A percentile compares a stretch with the other conserved stretches of the same genome.
phyloP scores from a whole-genome alignment of 23 tunicate species.

The Diplosoma virens region DNA sequence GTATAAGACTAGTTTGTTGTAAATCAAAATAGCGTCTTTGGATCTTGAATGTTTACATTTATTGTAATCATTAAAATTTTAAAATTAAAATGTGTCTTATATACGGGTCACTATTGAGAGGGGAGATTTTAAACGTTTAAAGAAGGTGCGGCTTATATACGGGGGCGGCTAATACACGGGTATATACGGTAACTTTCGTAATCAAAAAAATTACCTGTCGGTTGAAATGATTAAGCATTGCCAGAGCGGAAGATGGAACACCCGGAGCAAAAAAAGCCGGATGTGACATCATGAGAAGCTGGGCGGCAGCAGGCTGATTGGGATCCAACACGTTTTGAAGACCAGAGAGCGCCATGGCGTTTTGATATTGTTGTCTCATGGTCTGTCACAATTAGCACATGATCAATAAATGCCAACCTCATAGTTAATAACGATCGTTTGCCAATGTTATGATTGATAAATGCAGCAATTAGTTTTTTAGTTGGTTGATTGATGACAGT shows the following conservation, averaged over 20 bases:
- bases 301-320: conserved; percentile 70
- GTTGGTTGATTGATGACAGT: no score
- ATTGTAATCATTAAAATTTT: no score
- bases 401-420: not conserved
- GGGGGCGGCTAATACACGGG: not conserved
- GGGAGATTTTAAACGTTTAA: no score
- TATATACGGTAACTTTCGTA: not conserved
- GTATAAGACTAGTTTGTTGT: no score
- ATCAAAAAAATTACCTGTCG: conserved; percentile 6
- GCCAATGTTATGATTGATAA: no score
- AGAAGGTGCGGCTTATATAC: no score
- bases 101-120: no score
- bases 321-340: conserved; percentile 65
- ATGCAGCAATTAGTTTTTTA: no score
- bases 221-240: conserved; percentile 68
- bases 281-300: conserved; percentile 76
- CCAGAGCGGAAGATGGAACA: conserved; percentile 30
- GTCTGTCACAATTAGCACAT: conserved; percentile 24
- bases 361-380: conserved; percentile 72
- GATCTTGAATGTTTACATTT: no score
- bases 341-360: conserved; percentile 48
- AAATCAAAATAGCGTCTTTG: no score
- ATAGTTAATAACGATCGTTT: no score
- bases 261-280: conserved; percentile 55
- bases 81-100: no score